Conservation (phyloP, 2,113 vertebrate genomes). For the Aepyceros melampus region DNA sequence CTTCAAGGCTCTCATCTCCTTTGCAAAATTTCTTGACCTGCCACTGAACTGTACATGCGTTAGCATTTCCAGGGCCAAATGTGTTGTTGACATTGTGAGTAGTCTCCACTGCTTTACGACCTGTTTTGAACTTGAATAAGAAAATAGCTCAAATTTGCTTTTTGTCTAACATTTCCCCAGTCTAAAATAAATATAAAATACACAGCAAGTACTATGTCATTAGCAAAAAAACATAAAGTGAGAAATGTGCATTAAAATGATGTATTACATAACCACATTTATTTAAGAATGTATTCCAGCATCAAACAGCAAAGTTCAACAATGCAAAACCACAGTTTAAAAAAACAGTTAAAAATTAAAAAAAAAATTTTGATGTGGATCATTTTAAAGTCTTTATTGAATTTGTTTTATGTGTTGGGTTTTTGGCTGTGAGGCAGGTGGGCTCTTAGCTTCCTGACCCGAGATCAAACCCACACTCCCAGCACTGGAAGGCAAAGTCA, state of each 20-base stretch:
- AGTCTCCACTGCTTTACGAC: background rate
- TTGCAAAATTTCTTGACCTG: background rate
- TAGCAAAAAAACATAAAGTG: background rate
- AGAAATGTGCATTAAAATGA: background rate
- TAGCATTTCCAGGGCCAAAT: background rate
- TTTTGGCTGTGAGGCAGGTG: background rate
- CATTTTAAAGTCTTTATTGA: background rate
- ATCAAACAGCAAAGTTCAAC: background rate
- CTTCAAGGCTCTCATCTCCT: background rate
- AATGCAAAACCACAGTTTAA: background rate
- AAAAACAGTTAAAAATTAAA: background rate
- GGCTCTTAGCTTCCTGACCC: background rate
- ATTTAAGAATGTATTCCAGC: background rate
- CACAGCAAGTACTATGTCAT: background rate
- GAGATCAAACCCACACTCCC: background rate
- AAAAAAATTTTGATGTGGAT: background rate
- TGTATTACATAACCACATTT: background rate
- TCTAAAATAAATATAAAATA: background rate
- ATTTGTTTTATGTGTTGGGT: background rate
- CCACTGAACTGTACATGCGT: background rate
- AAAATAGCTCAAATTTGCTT: background rate
- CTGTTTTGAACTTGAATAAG: background rate
- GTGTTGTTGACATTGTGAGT: background rate
- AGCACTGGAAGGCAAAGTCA: background rate
- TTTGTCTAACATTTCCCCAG: background rate